Base-by-base conservation (phyloP, 1,140 invertebrate species). In the Drosophila nigrodunni region DNA sequence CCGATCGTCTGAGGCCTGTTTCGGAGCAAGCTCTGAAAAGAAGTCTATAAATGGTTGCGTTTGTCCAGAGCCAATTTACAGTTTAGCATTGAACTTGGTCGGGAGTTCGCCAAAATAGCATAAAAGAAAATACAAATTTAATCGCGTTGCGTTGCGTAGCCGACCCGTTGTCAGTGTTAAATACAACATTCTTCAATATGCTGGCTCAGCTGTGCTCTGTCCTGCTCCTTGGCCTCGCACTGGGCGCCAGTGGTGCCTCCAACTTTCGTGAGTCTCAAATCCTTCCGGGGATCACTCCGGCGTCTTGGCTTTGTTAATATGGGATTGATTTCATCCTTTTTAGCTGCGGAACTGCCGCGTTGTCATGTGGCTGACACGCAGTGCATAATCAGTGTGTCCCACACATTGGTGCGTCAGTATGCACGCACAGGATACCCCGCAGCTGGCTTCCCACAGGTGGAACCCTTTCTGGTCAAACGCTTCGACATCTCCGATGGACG, bases 21-120 rank as follows among this genome's bases (percentile, higher is more conserved):
- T 62, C 49, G 11, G 35, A 39, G 21, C 57, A 37, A 62, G 68
- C 78, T 59, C 34, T 21, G 37, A 35, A 47, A 77, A 80, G 88
- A 83, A 92, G 71, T 76, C 85, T 92, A 92, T 92, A 92, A 92
- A 92, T 92, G 81, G 77, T 73, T 78, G 87, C 73, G 90, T 89
- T 75, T 76, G 83, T 89, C 90, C 85, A 67, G 77, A 92, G 82
- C 73, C 82, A 78, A 89, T 91, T 90, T 89, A 89, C 90, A 92
- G 90, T 92, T 92, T 92, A 90, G 76, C 90, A 92, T 92, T 92
- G 90, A 92, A 92, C 90, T 82, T 89, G 90, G 83, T 80, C 85
- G 82, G 80, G 86, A 83, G 82, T 82, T 91, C 81, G 85, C 85
- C 71, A 85, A 89, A 69, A 25, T 60, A 46, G 44, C 57, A 57